phyloP scores from a whole-genome alignment of 1,140 invertebrate genomes.

The Drosophila orena region DNA sequence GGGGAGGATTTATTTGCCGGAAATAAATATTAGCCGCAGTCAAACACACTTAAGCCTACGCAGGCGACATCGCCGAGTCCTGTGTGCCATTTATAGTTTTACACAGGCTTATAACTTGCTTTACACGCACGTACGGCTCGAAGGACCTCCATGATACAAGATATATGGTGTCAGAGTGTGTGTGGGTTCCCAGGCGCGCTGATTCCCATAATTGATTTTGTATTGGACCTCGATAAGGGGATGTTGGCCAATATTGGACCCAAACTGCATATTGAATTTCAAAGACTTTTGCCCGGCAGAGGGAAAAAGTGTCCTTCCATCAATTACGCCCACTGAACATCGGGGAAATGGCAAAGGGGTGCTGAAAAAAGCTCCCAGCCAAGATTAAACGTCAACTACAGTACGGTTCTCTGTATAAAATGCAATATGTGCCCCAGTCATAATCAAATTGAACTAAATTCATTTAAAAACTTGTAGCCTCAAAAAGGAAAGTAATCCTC shows the following conservation, averaged over 20 bases:
- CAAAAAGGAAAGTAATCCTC: conserved; percentile 35
- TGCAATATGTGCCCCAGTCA: conserved; percentile 49
- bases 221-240: conserved; percentile 64
- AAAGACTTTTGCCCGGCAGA: conserved; percentile 55
- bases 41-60: conserved; percentile 82
- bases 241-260: conserved; percentile 29
- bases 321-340: conserved; percentile 38
- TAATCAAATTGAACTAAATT: conserved; percentile 71
- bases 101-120: conserved; percentile 79
- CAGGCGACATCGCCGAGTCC: conserved; percentile 37
- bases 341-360: not conserved
- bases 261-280: conserved; percentile 74
- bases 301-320: conserved; percentile 28
- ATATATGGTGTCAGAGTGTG: conserved; percentile 32
- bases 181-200: conserved; percentile 53
- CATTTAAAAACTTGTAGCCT: conserved; percentile 62
- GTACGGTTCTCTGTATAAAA: conserved; percentile 1
- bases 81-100: conserved; percentile 78
- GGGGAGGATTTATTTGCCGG: conserved; percentile 82
- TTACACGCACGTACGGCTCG: conserved; percentile 66
- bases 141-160: conserved; percentile 50
- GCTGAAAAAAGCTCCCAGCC: conserved; percentile 25
- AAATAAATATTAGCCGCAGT: conserved; percentile 84
- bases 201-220: conserved; percentile 84
- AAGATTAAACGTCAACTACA: conserved; percentile 65